phyloP scores from a whole-genome alignment of 2,797 vertebrate genomes.

The Sebastes steindachneri region DNA sequence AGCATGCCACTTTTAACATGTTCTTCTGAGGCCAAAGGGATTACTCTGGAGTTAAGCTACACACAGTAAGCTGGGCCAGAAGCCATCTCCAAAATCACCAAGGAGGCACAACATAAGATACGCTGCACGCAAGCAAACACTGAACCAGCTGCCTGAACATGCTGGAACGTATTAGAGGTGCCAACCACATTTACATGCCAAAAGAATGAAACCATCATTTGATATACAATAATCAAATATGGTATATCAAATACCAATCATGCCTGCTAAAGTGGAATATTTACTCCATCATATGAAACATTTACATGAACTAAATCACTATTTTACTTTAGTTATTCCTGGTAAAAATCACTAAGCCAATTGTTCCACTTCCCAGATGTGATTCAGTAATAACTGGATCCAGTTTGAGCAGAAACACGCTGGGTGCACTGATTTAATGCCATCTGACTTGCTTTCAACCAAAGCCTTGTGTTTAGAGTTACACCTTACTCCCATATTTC shows the following conservation, averaged over 20 bases:
- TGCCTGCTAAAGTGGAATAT: constrained; percentile 20
- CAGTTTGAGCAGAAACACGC: neutral
- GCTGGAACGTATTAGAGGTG: constrained; percentile 14
- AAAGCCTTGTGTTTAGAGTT: constrained; percentile 5
- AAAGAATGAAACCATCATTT: neutral
- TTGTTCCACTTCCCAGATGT: constrained; percentile 1
- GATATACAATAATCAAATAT: constrained; percentile 12
- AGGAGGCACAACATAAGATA: constrained; percentile 4
- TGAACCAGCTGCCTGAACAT: constrained; percentile 17
- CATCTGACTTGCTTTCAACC: constrained; percentile 8
- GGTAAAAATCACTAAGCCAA: constrained; percentile 17
- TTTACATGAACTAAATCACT: constrained; percentile 33
- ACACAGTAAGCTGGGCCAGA: constrained; percentile 1
- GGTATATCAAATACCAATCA: constrained; percentile 17
- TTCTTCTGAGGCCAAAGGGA: constrained; percentile 12
- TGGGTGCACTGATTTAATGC: neutral
- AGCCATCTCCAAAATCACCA: constrained; percentile 13
- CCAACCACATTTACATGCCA: constrained; percentile 3
- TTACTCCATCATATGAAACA: constrained; percentile 25
- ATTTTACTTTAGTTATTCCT: constrained; percentile 30
- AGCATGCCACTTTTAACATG: neutral
- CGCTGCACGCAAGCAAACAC: constrained; percentile 7
- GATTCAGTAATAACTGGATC: neutral
- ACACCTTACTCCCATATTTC: neutral
- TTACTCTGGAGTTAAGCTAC: constrained; percentile 7